Evolutionary conservation across 1,140 invertebrate species (phyloP).

Genomic region (Lepidostoma basale): DNA sequence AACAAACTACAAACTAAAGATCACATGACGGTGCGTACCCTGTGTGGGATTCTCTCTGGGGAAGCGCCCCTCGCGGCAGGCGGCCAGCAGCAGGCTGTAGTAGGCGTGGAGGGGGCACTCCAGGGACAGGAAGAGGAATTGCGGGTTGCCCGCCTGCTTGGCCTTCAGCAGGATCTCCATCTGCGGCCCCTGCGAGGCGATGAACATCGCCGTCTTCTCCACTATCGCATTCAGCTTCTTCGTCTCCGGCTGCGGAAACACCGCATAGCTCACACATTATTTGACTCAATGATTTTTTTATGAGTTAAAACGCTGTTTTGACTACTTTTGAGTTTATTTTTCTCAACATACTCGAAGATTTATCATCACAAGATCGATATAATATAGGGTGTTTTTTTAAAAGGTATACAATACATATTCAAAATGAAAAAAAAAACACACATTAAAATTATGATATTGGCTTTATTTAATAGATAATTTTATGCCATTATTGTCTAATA

Average conservation of each 20-base stretch:
- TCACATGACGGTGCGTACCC: slow-evolving; percentile 51
- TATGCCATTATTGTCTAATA: too few relatives aligned
- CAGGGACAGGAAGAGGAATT: slow-evolving; percentile 93
- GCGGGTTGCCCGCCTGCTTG: slow-evolving; percentile 91
- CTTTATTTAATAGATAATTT: too few relatives aligned
- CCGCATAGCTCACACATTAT: background rate
- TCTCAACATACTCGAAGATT: too few relatives aligned
- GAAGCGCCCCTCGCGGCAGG: slow-evolving; percentile 85
- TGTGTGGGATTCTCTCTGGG: slow-evolving; percentile 60
- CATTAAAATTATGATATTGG: too few relatives aligned
- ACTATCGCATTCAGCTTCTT: slow-evolving; percentile 93
- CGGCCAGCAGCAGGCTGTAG: slow-evolving; percentile 82
- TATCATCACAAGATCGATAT: too few relatives aligned
- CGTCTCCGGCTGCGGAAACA: slow-evolving; percentile 77
- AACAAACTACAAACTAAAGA: too few relatives aligned
- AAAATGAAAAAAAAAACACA: too few relatives aligned
- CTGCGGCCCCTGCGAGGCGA: slow-evolving; percentile 90
- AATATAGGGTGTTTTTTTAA: too few relatives aligned
- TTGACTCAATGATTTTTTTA: background rate
- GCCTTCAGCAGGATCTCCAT: slow-evolving; percentile 99
- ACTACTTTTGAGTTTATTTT: too few relatives aligned
- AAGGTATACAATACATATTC: too few relatives aligned
- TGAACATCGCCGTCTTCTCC: slow-evolving; percentile 95
- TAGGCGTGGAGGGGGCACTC: slow-evolving; percentile 86
- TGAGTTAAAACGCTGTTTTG: too few relatives aligned